phyloP scores from a whole-genome alignment of 2,113 vertebrate genomes.

The Mesocricetus auratus region DNA sequence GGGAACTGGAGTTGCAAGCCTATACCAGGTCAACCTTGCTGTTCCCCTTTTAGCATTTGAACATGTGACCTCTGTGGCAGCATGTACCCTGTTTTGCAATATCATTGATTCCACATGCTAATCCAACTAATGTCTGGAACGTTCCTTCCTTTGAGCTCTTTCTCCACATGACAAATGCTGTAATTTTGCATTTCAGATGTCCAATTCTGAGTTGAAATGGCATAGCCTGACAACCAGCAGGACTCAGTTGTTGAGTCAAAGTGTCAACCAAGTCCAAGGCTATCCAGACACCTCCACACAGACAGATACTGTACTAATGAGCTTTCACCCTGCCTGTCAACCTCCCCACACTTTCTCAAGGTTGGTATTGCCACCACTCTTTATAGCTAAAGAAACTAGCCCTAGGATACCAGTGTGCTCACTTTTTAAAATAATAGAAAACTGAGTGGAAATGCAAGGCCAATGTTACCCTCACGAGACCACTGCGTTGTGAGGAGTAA shows the following conservation, averaged over 20 bases:
- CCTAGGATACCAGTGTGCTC: neutral
- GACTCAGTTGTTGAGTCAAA: fast-evolving
- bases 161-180: neutral
- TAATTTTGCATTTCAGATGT: neutral
- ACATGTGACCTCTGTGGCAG: fast-evolving
- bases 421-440: neutral
- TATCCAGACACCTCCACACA: neutral
- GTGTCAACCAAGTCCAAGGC: neutral
- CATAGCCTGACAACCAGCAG: neutral
- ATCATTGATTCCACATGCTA: neutral
- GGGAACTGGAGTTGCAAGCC: neutral
- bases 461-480: neutral
- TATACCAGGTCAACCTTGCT: neutral
- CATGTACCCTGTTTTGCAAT: neutral
- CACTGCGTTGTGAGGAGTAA: neutral
- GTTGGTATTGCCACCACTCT: neutral
- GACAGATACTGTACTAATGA: fast-evolving
- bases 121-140: neutral
- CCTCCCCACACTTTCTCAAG: neutral
- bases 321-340: neutral
- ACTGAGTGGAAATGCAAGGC: neutral
- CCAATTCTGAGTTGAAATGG: neutral
- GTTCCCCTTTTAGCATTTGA: neutral
- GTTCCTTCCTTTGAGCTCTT: neutral
- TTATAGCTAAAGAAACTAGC: neutral